Evolutionary conservation across 1,140 invertebrate genomes (phyloP).

Genomic region (Platyura marginata): DNA sequence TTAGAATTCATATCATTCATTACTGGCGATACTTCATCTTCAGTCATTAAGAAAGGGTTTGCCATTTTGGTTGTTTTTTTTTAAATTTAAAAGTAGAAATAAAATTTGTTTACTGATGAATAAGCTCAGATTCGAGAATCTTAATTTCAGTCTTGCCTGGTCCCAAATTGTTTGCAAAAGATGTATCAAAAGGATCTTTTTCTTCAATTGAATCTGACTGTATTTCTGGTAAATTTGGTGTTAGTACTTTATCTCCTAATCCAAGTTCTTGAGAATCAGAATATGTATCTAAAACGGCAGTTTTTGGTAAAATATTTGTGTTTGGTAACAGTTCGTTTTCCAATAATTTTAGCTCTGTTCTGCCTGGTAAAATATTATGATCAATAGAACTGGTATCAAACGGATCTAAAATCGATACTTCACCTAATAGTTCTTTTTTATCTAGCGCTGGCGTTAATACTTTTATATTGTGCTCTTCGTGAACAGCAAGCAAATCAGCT

Average conservation of each 20-base stretch:
- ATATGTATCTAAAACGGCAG: constrained; percentile 19
- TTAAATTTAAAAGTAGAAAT: constrained; percentile 4
- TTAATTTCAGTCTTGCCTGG: constrained; percentile 62
- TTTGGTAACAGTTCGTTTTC: constrained; percentile 23
- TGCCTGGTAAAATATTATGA: constrained; percentile 48
- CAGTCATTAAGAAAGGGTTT: constrained; percentile 60
- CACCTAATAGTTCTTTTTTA: constrained; percentile 13
- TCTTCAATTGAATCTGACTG: constrained; percentile 15
- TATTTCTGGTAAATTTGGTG: constrained; percentile 13
- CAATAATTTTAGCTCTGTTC: constrained; percentile 53
- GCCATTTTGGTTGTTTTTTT: constrained; percentile 28
- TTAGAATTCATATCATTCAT: constrained; percentile 34
- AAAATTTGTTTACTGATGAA: constrained; percentile 24
- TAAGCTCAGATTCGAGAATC: constrained; percentile 51
- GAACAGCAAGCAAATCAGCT: constrained; percentile 30
- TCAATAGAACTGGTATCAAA: constrained; percentile 60
- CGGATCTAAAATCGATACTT: constrained; percentile 37
- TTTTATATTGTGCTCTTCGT: constrained; percentile 41
- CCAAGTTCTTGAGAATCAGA: constrained; percentile 23
- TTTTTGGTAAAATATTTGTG: constrained; percentile 9
- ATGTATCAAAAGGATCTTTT: constrained; percentile 64
- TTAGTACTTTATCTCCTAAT: constrained; percentile 20
- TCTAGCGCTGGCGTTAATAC: constrained; percentile 39
- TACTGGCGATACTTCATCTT: constrained; percentile 33
- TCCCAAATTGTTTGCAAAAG: constrained; percentile 48